Evolutionary conservation across 2,888 invertebrate genomes (phyloP).

Genomic region (Halocaridina rubra): DNA sequence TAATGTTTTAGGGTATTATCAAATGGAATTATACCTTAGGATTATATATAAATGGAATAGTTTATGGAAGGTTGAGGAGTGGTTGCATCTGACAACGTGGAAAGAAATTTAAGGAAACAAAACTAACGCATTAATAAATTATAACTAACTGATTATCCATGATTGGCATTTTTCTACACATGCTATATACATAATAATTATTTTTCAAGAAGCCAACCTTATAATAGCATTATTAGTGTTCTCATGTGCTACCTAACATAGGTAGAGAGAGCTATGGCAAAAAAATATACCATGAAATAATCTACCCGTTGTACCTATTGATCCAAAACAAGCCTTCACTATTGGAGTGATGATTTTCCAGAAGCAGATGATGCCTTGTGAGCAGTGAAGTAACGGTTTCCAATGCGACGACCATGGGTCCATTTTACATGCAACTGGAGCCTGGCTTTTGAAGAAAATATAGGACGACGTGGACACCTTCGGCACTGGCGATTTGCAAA

Average conservation of each 20-base stretch:
- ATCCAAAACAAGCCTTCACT: background rate
- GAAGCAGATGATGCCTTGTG: background rate
- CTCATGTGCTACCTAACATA: constrained; percentile 3
- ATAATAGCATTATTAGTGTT: too few relatives aligned
- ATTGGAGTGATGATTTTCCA: background rate
- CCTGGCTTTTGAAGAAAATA: constrained; percentile 49
- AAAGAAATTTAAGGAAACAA: constrained; percentile 18
- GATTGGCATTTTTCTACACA: too few relatives aligned
- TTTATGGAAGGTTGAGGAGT: constrained; percentile 29
- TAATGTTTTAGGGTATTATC: constrained; percentile 1
- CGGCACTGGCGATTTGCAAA: constrained; percentile 40
- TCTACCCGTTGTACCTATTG: background rate
- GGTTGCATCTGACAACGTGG: constrained; percentile 5
- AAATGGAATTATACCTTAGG: constrained; percentile 18
- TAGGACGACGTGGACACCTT: constrained; percentile 49
- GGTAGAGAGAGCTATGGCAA: background rate
- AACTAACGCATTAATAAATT: background rate
- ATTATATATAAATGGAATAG: constrained; percentile 28
- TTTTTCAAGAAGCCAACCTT: too few relatives aligned
- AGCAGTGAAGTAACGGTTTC: background rate
- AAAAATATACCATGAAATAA: background rate
- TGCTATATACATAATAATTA: background rate
- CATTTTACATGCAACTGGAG: constrained; percentile 46
- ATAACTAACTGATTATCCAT: constrained; percentile 1
- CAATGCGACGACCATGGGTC: constrained; percentile 36